Evolutionary conservation across 2,888 invertebrate species (phyloP).

Genomic region (Erebia ligea): DNA sequence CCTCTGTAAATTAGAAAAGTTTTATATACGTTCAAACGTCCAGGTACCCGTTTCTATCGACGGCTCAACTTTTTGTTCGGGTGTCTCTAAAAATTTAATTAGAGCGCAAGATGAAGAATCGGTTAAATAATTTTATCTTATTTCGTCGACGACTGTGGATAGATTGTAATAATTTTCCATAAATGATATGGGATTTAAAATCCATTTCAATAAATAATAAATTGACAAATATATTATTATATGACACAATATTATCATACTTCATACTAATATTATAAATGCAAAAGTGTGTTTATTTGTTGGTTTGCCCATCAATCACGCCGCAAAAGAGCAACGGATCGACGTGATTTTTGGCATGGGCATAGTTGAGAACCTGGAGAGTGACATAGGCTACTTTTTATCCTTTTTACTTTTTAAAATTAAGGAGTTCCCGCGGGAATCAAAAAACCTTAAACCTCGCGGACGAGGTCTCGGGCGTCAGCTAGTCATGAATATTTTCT

Average conservation of each 20-base stretch:
- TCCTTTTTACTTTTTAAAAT: no score
- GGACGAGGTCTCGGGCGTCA: no score
- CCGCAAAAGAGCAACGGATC: no score
- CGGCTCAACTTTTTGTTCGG: slow-evolving; percentile 70
- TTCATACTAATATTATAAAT: no score
- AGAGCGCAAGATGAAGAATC: slow-evolving; percentile 4
- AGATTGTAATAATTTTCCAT: not conserved
- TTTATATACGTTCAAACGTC: slow-evolving; percentile 82
- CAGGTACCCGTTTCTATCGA: slow-evolving; percentile 77
- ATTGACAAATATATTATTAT: no score
- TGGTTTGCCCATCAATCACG: not conserved
- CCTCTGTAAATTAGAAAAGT: slow-evolving; percentile 82
- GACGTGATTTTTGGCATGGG: no score
- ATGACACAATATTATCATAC: no score
- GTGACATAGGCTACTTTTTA: no score
- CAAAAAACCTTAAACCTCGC: no score
- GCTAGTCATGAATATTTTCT: no score
- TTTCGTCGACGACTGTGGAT: not conserved
- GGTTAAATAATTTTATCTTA: not conserved
- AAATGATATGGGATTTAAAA: not conserved
- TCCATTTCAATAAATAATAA: not conserved
- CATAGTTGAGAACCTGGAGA: no score
- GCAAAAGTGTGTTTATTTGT: not conserved
- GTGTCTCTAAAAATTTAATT: slow-evolving; percentile 41
- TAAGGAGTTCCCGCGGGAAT: not conserved